A percentile compares a stretch with the other conserved stretches of the same genome.
Conservation (phyloP, 2,888 invertebrate species). For the Hydrotaea cyrtoneurina region DNA sequence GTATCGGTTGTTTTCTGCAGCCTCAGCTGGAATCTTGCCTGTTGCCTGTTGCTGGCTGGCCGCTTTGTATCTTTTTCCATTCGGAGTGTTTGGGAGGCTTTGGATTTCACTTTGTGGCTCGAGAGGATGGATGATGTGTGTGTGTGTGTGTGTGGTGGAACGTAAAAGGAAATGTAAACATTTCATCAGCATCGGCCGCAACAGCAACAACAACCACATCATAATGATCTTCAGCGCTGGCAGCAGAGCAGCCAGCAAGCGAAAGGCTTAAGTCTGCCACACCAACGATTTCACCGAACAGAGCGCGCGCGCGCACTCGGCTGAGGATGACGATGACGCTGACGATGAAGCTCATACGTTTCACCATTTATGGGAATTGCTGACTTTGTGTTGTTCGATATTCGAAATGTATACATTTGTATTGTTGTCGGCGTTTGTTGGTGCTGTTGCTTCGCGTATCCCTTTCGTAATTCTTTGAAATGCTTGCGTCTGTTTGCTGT, state of each 20-base stretch:
- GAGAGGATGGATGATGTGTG: background rate
- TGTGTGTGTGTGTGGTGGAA: background rate
- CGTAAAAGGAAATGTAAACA: conserved; percentile 57
- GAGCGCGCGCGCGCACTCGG: background rate
- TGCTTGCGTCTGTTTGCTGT: background rate
- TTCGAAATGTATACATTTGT: background rate
- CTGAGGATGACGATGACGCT: background rate
- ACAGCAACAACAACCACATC: background rate
- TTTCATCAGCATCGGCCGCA: conserved; percentile 47
- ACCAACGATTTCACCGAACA: conserved; percentile 1
- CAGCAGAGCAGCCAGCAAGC: background rate
- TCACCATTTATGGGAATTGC: conserved; percentile 51
- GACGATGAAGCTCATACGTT: conserved; percentile 20
- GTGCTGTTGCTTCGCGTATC: conserved; percentile 47
- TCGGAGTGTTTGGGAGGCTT: conserved; percentile 53
- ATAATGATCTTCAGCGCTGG: background rate
- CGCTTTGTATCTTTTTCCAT: background rate
- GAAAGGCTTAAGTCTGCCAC: background rate
- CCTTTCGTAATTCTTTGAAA: conserved; percentile 58
- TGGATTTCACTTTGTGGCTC: conserved; percentile 58
- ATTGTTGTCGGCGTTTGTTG: background rate
- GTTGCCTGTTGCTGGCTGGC: background rate
- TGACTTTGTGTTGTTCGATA: conserved; percentile 22
- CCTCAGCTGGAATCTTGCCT: background rate
- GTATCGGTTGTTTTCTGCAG: background rate